Evolutionary conservation across 2,888 invertebrate genomes (phyloP).

Genomic region (Cactoblastis cactorum): DNA sequence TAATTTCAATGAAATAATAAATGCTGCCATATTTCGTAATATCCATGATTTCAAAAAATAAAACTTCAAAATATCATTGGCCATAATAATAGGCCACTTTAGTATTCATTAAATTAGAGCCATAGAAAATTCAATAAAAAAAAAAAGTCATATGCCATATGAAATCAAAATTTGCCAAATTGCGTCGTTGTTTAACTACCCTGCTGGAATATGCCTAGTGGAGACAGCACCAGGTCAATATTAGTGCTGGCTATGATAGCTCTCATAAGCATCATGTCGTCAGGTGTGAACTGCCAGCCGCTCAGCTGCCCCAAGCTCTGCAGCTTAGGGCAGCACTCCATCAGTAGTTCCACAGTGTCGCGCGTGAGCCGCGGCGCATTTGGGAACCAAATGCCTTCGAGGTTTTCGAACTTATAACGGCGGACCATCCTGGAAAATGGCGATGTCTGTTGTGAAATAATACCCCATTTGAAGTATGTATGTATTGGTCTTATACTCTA

Average conservation of each 20-base stretch:
- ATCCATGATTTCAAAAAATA: too few relatives aligned
- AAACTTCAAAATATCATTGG: too few relatives aligned
- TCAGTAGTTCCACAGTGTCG: constrained; percentile 82
- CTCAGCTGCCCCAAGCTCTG: constrained; percentile 82
- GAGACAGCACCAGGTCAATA: constrained; percentile 81
- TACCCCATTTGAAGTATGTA: too few relatives aligned
- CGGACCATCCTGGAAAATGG: constrained; percentile 80
- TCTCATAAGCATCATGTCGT: constrained; percentile 83
- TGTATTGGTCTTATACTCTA: too few relatives aligned
- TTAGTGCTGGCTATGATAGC: constrained; percentile 83
- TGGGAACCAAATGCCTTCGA: constrained; percentile 85
- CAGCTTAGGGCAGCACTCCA: constrained; percentile 83
- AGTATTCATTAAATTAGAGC: too few relatives aligned
- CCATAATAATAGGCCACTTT: too few relatives aligned
- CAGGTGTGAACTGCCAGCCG: constrained; percentile 83
- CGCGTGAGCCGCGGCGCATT: constrained; percentile 82
- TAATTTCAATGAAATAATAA: too few relatives aligned
- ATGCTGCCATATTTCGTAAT: too few relatives aligned
- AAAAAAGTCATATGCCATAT: not conserved
- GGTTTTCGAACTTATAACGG: constrained; percentile 80
- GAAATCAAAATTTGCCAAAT: not conserved
- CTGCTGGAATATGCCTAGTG: constrained; percentile 78
- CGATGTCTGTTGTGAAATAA: too few relatives aligned
- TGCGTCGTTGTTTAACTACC: constrained; percentile 31
- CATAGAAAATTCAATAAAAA: not conserved